Base-by-base conservation (phyloP, 2,113 vertebrate genomes). In the Oostethus manadensis region DNA sequence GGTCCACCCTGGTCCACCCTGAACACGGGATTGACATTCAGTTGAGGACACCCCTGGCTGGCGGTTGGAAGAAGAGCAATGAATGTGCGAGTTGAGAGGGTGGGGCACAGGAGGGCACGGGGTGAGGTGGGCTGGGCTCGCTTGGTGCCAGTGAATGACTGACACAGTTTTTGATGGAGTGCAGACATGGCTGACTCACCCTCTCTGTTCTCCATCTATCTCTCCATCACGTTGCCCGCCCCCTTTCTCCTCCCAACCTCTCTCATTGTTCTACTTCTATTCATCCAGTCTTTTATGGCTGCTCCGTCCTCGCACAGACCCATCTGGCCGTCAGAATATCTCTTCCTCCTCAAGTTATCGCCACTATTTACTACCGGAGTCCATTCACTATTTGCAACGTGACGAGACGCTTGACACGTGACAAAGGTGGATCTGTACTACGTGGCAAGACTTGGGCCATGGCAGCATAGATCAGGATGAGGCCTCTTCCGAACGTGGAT, bases 121-220 rank as follows among this genome's bases (percentile, higher is more conserved):
- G 17, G 10, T 49, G 62, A 44, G 76, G 65, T 66, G 66, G 68
- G 66, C 67, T 58, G 51, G 53, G 51, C 67, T 42, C 40, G 59
- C 64, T 72, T 54, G 64, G 50, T 51, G 55, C 58, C 71, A 59
- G 68, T 70, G 75, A 79, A 66, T 84, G 75, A 86, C 80, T 84
- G 85, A 82, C 84, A 85, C 78, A 76, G 73, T 83, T 86, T 85
- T 86, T 82, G 86, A 87, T 84, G 79, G 80, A 86, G 82, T 82
- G 77, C 84, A 85, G 80, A 86, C 83, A 78, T 72, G 78, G 81
- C 78, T 82, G 76, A 85, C 80, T 85, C 80, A 82, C 73, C 65
- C 64, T 67, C 74, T 72, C 63, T 64, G 3, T 68, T 51, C 60
- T 65, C 56, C 13, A 16, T 78, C 64, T 79, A 68, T 75, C 62